phyloP scores from a whole-genome alignment of 2,113 vertebrate genomes.

The Tylochromis polylepis region DNA sequence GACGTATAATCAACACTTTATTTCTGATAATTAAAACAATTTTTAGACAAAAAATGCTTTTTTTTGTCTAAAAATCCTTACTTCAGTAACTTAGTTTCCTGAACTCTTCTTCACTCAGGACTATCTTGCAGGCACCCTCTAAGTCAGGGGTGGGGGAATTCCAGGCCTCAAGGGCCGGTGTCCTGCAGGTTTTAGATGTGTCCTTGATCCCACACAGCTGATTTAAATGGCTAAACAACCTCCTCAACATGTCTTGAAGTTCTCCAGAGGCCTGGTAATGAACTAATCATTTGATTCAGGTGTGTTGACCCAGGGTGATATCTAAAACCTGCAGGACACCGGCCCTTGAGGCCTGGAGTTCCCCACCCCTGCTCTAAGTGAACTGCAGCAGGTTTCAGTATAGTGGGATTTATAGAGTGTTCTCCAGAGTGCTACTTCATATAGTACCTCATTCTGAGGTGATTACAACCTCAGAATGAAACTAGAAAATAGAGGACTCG shows the following conservation, averaged over 20 bases:
- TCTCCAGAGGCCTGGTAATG: too few relatives aligned
- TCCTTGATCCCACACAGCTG: too few relatives aligned
- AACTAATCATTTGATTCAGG: too few relatives aligned
- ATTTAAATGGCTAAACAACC: too few relatives aligned
- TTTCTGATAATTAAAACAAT: neutral
- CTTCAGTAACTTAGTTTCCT: neutral
- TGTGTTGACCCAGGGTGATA: too few relatives aligned
- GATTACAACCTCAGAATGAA: neutral
- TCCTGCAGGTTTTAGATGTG: too few relatives aligned
- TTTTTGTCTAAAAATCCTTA: neutral
- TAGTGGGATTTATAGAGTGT: neutral
- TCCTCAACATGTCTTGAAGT: too few relatives aligned
- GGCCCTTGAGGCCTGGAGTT: too few relatives aligned
- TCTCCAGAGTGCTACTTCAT: neutral
- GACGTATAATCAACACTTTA: neutral
- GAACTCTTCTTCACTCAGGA: neutral
- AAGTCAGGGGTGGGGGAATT: too few relatives aligned
- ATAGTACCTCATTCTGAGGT: neutral
- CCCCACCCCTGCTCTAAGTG: too few relatives aligned
- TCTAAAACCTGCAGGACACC: too few relatives aligned
- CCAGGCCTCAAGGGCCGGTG: too few relatives aligned
- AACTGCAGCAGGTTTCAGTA: neutral
- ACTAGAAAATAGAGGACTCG: neutral
- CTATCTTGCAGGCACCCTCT: neutral
- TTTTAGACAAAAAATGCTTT: neutral